Evolutionary conservation across 2,797 vertebrate species (phyloP).

Genomic region (Hypotaenidia okinawae): DNA sequence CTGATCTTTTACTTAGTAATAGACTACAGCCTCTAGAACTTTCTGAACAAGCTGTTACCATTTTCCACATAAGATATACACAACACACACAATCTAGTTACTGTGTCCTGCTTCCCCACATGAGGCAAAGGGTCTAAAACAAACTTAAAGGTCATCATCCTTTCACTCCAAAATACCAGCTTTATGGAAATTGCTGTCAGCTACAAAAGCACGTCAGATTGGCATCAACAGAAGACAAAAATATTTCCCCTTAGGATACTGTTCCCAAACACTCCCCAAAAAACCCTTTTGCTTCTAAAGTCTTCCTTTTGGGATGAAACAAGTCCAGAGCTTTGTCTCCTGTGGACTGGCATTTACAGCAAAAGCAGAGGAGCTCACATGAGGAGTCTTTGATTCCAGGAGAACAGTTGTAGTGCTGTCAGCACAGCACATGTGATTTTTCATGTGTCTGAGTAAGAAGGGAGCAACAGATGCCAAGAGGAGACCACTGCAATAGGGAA

Average conservation of each 20-base stretch:
- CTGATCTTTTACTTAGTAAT: neutral
- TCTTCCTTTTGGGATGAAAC: slow-evolving; percentile 33
- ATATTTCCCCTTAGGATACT: slow-evolving; percentile 42
- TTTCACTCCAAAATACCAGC: neutral
- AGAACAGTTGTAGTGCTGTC: slow-evolving; percentile 72
- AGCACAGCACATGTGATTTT: slow-evolving; percentile 29
- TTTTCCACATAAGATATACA: neutral
- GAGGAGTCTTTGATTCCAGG: slow-evolving; percentile 67
- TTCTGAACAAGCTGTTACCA: neutral
- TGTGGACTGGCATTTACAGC: slow-evolving; percentile 59
- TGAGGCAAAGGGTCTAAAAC: neutral
- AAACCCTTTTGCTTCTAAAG: slow-evolving; percentile 62
- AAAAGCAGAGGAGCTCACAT: slow-evolving; percentile 39
- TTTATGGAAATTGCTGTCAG: neutral
- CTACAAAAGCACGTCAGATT: slow-evolving; percentile 27
- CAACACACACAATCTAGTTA: neutral
- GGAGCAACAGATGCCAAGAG: slow-evolving; percentile 40
- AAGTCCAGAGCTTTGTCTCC: slow-evolving; percentile 32
- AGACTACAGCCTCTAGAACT: neutral
- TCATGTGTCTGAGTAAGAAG: neutral
- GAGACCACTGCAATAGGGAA: slow-evolving; percentile 31
- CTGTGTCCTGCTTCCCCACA: neutral
- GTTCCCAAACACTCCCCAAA: slow-evolving; percentile 32
- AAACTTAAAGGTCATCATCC: neutral
- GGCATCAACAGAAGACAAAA: slow-evolving; percentile 17